Base-by-base conservation (phyloP, 2,888 invertebrate species). In the Mythimna impura region DNA sequence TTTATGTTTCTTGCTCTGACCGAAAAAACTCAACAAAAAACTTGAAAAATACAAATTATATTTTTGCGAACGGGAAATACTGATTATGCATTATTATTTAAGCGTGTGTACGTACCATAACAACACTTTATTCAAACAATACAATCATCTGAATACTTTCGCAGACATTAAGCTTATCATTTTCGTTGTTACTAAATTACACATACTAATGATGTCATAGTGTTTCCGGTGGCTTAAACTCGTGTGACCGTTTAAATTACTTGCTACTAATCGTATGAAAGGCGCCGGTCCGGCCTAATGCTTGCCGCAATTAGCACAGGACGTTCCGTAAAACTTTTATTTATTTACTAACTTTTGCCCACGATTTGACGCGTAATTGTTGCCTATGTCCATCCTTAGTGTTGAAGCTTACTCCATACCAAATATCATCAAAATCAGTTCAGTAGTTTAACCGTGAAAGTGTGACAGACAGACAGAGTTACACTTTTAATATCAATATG, bases 261-360 rank as follows among this genome's bases (percentile, higher is more conserved):
- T 87, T 89, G 88, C 87, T 88, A 84, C 85, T 90, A 89, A 89
- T 86, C 66, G 67, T 70, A 86, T 89, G 86, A 91, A 92, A 89
- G 89, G 89, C 87, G 87, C 89, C 90, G 89, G 81, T 79, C 83
- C 66, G 80, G 74, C 87, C 90, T 92, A 92, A 93, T 93, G 91
- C 88, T 86, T 76, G 83, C 80, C 84, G 92, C 91, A 94, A 94
- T 94, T 94, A 94, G 92, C 90, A 86, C 86, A 86, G 88, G 90
- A 89, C 88, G 88, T 89, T 82, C 90, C 91, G 91, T 92, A 91
- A 91, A 90, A 90, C 89, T 90, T 92, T 93, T 91, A 93, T 92
- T 92, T 87, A 82, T 88, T 89, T 92, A 93, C 93, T 92, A 17
- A 20, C 47, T 47, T 20, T 47, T 47, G 47, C 17, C 7, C 17